These are phyloP conservation scores for Carpatolechia fugitivella DNA, from an alignment of 2,888 invertebrate species.

Conservation along the genomic window DNA sequence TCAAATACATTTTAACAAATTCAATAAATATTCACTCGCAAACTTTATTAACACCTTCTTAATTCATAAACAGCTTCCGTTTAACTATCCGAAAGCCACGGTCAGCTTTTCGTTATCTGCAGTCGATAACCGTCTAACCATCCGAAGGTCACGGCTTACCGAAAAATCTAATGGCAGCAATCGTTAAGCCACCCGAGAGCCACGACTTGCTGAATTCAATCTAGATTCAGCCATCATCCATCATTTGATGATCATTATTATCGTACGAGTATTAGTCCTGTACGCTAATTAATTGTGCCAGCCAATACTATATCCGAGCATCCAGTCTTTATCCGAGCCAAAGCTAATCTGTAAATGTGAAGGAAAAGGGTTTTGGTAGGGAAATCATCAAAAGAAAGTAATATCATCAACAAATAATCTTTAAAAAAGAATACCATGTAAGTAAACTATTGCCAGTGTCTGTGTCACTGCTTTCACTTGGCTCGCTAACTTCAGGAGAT, in stretches of 20 bases:
- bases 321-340: background rate
- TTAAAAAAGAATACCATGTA: too few species aligned
- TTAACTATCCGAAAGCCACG: background rate
- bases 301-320: too few species aligned
- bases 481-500: background rate
- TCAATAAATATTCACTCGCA: too few species aligned
- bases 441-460: background rate
- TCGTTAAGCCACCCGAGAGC: background rate
- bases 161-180: background rate
- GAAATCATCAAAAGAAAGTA: too few species aligned
- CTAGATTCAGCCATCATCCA: too few species aligned
- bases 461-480: background rate
- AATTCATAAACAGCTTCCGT: too few species aligned
- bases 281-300: too few species aligned
- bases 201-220: background rate
- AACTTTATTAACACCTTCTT: too few species aligned
- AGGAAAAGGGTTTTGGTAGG: background rate
- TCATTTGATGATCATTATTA: too few species aligned
- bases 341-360: conserved; percentile 1
- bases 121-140: background rate
- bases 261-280: too few species aligned
- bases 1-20: too few species aligned
- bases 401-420: too few species aligned
- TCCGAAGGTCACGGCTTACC: background rate
- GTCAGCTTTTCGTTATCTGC: background rate